Percentiles rank a stretch among this genome's conserved stretches.
These are phyloP conservation scores for Melipona beecheii DNA, from an alignment of 2,888 invertebrate species.

Conservation along the genomic window DNA sequence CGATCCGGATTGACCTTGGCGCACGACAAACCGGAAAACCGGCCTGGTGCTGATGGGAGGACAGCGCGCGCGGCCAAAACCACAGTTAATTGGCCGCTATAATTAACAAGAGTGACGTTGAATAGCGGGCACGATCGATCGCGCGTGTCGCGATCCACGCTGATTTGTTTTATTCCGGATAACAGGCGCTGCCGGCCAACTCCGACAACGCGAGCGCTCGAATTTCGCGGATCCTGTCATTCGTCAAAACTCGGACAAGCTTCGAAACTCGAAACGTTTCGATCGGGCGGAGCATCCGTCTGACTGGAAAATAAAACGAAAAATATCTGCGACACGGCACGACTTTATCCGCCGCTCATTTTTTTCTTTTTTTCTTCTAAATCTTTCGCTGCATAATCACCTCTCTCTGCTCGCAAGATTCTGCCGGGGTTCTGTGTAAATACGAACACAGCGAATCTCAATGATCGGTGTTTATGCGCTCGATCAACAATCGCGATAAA, in stretches of 20 bases:
- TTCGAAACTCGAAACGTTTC: neutral
- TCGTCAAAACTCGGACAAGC: slow-evolving; percentile 33
- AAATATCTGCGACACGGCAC: neutral
- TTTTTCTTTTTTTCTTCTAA: neutral
- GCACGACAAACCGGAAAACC: slow-evolving; percentile 6
- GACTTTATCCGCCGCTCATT: too few species aligned
- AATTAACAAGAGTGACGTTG: slow-evolving; percentile 75
- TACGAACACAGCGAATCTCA: neutral
- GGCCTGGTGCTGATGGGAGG: slow-evolving; percentile 35
- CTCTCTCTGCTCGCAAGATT: neutral
- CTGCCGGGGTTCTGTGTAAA: neutral
- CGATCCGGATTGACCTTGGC: slow-evolving; percentile 31
- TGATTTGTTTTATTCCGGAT: slow-evolving; percentile 55
- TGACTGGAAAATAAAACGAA: neutral
- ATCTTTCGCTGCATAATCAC: neutral
- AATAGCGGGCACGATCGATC: slow-evolving; percentile 55
- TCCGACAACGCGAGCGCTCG: slow-evolving; percentile 27
- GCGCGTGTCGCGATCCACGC: slow-evolving; percentile 41
- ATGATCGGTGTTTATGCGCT: neutral
- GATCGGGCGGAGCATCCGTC: too few species aligned
- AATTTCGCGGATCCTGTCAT: slow-evolving; percentile 30
- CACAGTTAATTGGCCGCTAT: slow-evolving; percentile 78
- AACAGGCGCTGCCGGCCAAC: slow-evolving; percentile 16
- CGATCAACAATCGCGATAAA: neutral
- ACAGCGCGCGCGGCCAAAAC: slow-evolving; percentile 54